These are phyloP conservation scores for Pseudochaenichthys georgianus DNA, from an alignment of 2,797 vertebrate genomes.

Conservation along the genomic window DNA sequence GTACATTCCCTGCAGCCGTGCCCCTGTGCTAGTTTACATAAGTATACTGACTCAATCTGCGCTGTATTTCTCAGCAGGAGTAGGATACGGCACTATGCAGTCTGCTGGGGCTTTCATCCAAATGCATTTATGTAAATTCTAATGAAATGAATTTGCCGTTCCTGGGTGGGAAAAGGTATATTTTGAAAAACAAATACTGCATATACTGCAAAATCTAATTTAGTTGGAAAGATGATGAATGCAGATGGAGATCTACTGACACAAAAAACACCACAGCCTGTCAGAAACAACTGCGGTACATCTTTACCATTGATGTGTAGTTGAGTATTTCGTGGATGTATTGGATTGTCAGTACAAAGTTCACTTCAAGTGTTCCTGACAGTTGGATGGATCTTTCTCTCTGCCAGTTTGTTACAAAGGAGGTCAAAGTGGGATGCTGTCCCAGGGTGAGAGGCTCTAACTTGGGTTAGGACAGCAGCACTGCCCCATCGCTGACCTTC, in stretches of 20 bases:
- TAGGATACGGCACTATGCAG: not conserved
- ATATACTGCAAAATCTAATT: not conserved
- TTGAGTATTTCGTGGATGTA: not conserved
- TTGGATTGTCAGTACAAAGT: constrained; percentile 13
- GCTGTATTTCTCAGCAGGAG: constrained; percentile 3
- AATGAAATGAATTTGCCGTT: constrained; percentile 3
- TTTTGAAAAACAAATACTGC: not conserved
- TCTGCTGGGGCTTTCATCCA: constrained; percentile 4
- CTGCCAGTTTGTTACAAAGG: constrained; percentile 23
- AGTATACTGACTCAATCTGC: constrained; percentile 18
- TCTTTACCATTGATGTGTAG: not conserved
- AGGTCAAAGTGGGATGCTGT: constrained; percentile 20
- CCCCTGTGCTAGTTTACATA: constrained; percentile 12
- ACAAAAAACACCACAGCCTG: not conserved
- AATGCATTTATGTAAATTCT: constrained; percentile 25
- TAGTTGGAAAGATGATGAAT: not conserved
- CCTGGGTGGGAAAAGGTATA: not conserved
- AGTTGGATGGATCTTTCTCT: constrained; percentile 23
- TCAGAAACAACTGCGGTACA: not conserved
- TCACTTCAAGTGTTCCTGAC: constrained; percentile 21
- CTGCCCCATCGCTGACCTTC: constrained; percentile 36
- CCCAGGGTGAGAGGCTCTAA: constrained; percentile 44
- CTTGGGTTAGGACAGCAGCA: constrained; percentile 29
- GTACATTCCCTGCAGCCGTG: constrained; percentile 1
- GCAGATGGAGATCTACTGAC: not conserved